phyloP scores from a whole-genome alignment of 2,888 invertebrate species.

The Tetramorium bicarinatum region DNA sequence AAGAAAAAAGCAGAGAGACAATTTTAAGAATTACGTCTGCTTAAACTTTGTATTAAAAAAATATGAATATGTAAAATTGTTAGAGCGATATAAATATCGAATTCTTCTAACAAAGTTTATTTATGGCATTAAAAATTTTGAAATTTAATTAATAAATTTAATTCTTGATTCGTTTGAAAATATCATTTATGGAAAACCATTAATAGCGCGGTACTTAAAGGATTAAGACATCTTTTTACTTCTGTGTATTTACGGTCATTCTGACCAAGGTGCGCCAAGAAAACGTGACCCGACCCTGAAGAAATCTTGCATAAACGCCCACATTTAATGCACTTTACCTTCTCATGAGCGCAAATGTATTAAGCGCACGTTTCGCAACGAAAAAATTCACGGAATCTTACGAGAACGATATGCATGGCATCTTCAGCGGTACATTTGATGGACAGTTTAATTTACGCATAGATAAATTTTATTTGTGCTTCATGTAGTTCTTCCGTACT shows the following conservation, averaged over 20 bases:
- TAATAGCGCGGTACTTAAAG: not conserved
- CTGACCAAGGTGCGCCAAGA: not conserved
- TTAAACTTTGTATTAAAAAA: not conserved
- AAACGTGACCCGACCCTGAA: slow-evolving; percentile 6
- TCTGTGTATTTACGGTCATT: not conserved
- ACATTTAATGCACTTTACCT: slow-evolving; percentile 78
- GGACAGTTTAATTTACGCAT: slow-evolving; percentile 14
- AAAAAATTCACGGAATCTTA: slow-evolving; percentile 19
- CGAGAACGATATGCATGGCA: not conserved
- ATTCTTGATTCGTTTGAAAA: not conserved
- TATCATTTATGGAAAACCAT: not conserved
- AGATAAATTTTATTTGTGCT: slow-evolving; percentile 13
- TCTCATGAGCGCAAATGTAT: slow-evolving; percentile 41
- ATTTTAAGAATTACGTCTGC: not conserved
- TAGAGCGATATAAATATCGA: not conserved
- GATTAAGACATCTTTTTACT: not conserved
- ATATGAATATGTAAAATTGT: not conserved
- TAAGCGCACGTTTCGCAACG: not conserved
- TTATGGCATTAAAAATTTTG: not conserved
- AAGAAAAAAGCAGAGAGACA: not conserved
- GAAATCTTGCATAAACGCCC: slow-evolving; percentile 74
- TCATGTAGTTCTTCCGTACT: not conserved
- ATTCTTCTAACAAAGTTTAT: not conserved
- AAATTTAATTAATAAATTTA: not conserved
- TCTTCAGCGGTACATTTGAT: slow-evolving; percentile 10